Evolutionary conservation across 2,888 invertebrate species (phyloP), one percentile per base, ranked within the genome.

Genomic region (Anarsia innoxiella): DNA sequence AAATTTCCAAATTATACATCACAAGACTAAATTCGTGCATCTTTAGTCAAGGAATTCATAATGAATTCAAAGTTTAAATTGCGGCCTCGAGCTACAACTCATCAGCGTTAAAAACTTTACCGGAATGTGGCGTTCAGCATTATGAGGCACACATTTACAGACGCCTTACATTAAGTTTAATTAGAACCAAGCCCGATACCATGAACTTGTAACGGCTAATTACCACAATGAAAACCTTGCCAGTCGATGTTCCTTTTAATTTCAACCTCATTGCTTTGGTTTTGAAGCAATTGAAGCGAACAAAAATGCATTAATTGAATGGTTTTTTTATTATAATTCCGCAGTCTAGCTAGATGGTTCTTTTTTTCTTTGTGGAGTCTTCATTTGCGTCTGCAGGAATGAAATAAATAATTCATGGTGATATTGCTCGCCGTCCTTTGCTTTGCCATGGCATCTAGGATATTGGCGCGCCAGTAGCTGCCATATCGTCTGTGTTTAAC

Each of bases 11-110:
- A 19, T 31, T 13, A 29, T 14, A 29, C 29, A 14, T 29, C 29
- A 29, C 29, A 3, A 29, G n/a, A 19, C 3, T 44, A 44, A 51
- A 59, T 62, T 57, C 59, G 58, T 64, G 63, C 63, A 64, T 66
- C 62, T 61, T 63, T 59, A 60, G 64, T 62, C 57, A 56, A 61
- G 57, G 59, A 64, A 71, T 71, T 73, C 62, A 62, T 72, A 69
- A 69, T 73, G 64, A 70, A 69, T 71, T 67, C 67, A 64, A 70
- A 75, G 71, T 74, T 75, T 65, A 66, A 75, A 78, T 72, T 75
- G 67, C 65, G 56, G 66, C 66, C 60, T 56, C 48, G 46, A 68
- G 71, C 66, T 65, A 66, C 64, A 67, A 64, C 73, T 75, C 72
- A 77, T 78, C 76, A 75, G 53, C 63, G 62, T 74, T 75, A 73